Percentiles rank a stretch among this genome's conserved stretches.
Conservation (phyloP, 2,113 vertebrate species). For the Vimba vimba region DNA sequence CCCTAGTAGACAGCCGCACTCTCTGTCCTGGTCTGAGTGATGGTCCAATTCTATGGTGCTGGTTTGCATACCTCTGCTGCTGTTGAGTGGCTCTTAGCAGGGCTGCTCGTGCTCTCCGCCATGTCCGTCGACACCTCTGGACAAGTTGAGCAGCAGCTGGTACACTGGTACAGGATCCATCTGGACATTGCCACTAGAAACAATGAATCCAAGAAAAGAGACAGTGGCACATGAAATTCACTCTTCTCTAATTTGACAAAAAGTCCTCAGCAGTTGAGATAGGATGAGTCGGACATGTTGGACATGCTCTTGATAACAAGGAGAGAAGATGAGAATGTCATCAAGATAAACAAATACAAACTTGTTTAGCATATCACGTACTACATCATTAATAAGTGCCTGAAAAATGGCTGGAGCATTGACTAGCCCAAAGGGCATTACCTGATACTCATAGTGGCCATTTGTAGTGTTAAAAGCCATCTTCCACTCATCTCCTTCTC, state of each 20-base stretch:
- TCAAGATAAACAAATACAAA: no score
- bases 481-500: no score
- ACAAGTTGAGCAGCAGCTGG: not conserved
- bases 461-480: no score
- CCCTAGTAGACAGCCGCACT: not conserved
- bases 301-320: not conserved
- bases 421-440: no score
- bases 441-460: no score
- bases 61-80: not conserved
- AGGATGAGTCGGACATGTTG: not conserved
- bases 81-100: not conserved
- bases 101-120: not conserved
- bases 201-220: constrained; percentile 5
- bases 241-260: constrained; percentile 11
- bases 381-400: no score
- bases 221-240: not conserved
- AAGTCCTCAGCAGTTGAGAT: not conserved
- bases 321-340: not conserved
- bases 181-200: not conserved
- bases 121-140: not conserved
- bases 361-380: no score
- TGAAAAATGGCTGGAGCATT: no score
- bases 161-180: not conserved
- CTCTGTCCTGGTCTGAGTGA: not conserved
- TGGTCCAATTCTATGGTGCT: not conserved